Base-by-base conservation (phyloP, 2,797 vertebrate genomes). In the Halcyon badia region DNA sequence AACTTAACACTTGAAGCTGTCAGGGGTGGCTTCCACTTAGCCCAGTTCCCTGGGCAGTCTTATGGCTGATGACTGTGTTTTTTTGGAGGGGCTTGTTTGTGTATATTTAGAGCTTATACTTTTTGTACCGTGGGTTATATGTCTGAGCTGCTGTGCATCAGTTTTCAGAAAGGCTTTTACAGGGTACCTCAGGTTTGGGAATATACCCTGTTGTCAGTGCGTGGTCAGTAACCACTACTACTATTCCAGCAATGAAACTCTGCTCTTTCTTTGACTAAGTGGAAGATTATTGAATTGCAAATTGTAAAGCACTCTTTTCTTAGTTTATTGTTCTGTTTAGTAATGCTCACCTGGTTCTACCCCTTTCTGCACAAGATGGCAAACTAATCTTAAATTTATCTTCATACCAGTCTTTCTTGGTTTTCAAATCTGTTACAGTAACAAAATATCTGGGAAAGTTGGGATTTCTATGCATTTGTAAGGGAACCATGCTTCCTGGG, bases 31-130 rank as follows among this genome's bases (percentile, higher is more conserved):
- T 56, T 68, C 64, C 31, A 35, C 30, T 42, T 82, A 42, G 7
- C 11, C 18, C 9, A 44, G 58, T 42, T 1, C 5, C 25, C 6
- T 64, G 14, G 11, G 11, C 12, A 54, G 10, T 28, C 7, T 56
- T 11, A 5, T 7, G 9, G 13, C 26, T 35, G 12, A 35, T 42
- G 25, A 15, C 12, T 0, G 0, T 26, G 5, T 44, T 7, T 68
- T 88, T 84, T 84, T 72, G 14, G 46, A 69, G n/a, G 10, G 12
- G 5, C 2, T 64, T 28, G 3, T 46, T 60, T 72, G 15, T 11
- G 57, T 31, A 5, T 37, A 28, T 76, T 62, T 6, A 13, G 17
- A 64, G 6, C 19, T 79, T 54, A 2, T 46, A 31, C 71, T 71
- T 90, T 80, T 28, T 25, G 13, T 21, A n/a, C 11, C 1, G 0